Conservation (phyloP, 1,140 invertebrate genomes). For the Psix sp. region DNA sequence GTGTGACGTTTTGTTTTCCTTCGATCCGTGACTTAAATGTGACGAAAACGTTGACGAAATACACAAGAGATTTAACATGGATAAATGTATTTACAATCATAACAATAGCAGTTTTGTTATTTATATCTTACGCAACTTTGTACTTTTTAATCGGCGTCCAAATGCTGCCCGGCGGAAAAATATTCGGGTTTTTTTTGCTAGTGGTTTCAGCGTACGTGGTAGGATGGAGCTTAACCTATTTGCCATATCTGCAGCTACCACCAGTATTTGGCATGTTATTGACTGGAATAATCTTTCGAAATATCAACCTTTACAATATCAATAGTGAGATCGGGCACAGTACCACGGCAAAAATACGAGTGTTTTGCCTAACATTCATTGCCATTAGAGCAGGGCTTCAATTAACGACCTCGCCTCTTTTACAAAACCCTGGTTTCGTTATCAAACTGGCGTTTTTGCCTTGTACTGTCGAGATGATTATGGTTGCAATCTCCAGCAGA, state of each 20-base stretch:
- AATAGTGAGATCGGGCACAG: slow-evolving; percentile 59
- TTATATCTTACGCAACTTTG: slow-evolving; percentile 57
- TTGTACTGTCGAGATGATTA: slow-evolving; percentile 65
- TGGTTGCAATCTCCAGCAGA: slow-evolving; percentile 51
- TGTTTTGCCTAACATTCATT: slow-evolving; percentile 69
- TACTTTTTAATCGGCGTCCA: slow-evolving; percentile 64
- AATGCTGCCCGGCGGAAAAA: slow-evolving; percentile 63
- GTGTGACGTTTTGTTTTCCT: slow-evolving; percentile 60
- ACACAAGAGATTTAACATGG: slow-evolving; percentile 58
- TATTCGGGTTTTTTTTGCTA: slow-evolving; percentile 65
- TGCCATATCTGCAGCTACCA: slow-evolving; percentile 69
- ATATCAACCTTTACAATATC: slow-evolving; percentile 66
- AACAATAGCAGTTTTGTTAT: slow-evolving; percentile 30
- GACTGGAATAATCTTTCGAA: slow-evolving; percentile 70
- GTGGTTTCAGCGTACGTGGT: slow-evolving; percentile 62
- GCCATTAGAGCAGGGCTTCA: slow-evolving; percentile 70
- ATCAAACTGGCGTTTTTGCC: slow-evolving; percentile 66
- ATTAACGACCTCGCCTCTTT: slow-evolving; percentile 64
- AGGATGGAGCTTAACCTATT: slow-evolving; percentile 64
- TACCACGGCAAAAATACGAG: slow-evolving; percentile 64
- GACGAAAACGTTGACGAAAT: slow-evolving; percentile 49
- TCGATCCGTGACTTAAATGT: slow-evolving; percentile 61
- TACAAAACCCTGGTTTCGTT: slow-evolving; percentile 62
- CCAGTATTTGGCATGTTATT: slow-evolving; percentile 73
- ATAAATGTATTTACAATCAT: slow-evolving; percentile 56